These are phyloP conservation scores for Crenichthys baileyi DNA, from an alignment of 2,797 vertebrate species.

Conservation along the genomic window DNA sequence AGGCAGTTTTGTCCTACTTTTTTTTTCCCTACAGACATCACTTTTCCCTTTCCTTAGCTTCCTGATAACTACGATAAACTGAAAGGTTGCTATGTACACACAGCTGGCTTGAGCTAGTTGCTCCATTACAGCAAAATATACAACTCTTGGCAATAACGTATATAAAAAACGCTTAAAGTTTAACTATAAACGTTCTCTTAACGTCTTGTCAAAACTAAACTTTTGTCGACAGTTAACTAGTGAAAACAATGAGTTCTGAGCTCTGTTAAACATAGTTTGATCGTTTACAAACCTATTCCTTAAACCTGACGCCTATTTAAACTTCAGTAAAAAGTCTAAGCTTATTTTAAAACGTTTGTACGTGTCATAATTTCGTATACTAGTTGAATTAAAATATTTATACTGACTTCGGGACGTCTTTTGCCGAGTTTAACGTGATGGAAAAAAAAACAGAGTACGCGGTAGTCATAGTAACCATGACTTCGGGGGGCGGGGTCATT, in stretches of 20 bases:
- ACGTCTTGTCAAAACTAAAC: background rate
- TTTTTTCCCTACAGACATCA: no score
- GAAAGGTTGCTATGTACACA: background rate
- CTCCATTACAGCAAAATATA: background rate
- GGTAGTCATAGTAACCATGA: background rate
- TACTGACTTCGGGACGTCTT: background rate
- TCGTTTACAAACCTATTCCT: background rate
- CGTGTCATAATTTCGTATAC: background rate
- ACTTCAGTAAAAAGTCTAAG: background rate
- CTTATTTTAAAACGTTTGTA: background rate
- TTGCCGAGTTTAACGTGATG: background rate
- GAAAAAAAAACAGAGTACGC: background rate
- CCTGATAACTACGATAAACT: background rate
- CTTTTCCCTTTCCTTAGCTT: background rate
- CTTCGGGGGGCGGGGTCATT: background rate
- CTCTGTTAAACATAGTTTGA: background rate
- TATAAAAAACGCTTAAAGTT: background rate
- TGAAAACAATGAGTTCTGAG: background rate
- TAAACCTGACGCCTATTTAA: background rate
- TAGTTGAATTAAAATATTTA: background rate
- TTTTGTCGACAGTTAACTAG: background rate
- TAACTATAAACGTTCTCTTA: background rate
- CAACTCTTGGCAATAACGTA: background rate
- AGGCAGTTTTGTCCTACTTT: constrained; percentile 70
- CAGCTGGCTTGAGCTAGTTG: background rate